Evolutionary conservation across 2,113 vertebrate genomes (phyloP), one percentile per base, ranked within the genome.

Genomic region (Sitta europaea): DNA sequence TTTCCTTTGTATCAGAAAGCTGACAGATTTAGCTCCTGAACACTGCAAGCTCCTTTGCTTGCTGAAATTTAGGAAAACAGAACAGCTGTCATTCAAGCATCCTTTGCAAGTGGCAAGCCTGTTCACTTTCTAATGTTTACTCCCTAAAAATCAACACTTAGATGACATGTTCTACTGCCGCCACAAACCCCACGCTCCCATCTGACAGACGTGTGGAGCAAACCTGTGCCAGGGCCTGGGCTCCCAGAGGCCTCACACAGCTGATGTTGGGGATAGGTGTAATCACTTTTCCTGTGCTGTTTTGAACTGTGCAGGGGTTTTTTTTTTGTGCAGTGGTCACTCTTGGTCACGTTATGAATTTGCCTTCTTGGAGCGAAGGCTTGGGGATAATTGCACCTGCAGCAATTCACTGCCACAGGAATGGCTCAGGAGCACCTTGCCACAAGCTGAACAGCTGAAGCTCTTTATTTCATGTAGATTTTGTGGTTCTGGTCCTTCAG

Each of bases 61-160:
- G 74, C 31, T 76, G 87, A 85, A 94, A 89, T 86, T 79, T 53
- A 76, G 84, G 62, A 76, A 95, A 96, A 86, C 29, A 51, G 92
- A 94, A 51, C 85, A 94, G 93, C 74, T 96, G 90, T 80, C 93
- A 91, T 57, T 95, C 96, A 94, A 95, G 51, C 57, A 74, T 9
- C 63, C 43, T 96, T 90, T 66, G 66, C 74, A 83, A 89, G 81
- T 4, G 14, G 61, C 68, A 87, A 87, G 93, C 94, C 87, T 91
- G 90, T 85, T 96, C 78, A 43, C 47, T 91, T 94, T 92, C 85
- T 76, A 88, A 36, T 38, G 75, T 88, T 92, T 72, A 82, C 80
- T 84, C 45, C 53, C 33, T 54, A 10, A 22, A 88, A 94, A 95
- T 94, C 93, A 95, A 91, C 92, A 91, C 91, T 91, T 66, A 3